phyloP scores from a whole-genome alignment of 2,113 vertebrate species.

The Ptilonorhynchus violaceus region DNA sequence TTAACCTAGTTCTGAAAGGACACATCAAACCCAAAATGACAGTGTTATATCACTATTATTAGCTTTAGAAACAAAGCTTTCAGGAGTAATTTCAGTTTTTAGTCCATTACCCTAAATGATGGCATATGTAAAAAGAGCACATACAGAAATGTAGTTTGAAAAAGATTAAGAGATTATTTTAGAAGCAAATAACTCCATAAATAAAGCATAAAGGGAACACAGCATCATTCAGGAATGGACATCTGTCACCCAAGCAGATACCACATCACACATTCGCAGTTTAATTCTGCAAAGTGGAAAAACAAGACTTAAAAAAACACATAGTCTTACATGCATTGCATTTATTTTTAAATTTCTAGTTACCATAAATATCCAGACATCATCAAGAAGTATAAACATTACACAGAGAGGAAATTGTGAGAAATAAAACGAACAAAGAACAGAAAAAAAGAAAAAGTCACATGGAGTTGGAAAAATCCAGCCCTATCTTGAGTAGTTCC shows the following conservation, averaged over 20 bases:
- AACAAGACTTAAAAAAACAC: constrained; percentile 13
- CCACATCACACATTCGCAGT: constrained; percentile 11
- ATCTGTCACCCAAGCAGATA: constrained; percentile 44
- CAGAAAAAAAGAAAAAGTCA: constrained; percentile 28
- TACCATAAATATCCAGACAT: constrained; percentile 38
- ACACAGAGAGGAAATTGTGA: not conserved
- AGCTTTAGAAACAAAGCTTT: constrained; percentile 54
- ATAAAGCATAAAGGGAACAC: constrained; percentile 26
- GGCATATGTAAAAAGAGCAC: constrained; percentile 47
- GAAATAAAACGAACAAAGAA: constrained; percentile 29
- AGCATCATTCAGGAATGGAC: constrained; percentile 35
- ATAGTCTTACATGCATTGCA: not conserved
- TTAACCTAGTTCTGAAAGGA: constrained; percentile 45
- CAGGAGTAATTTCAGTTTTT: constrained; percentile 25
- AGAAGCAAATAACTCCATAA: constrained; percentile 53
- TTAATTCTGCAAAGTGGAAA: constrained; percentile 12
- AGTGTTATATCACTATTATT: constrained; percentile 17
- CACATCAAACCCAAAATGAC: constrained; percentile 20
- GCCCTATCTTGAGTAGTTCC: not conserved
- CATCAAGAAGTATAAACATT: constrained; percentile 23
- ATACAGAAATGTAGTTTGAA: constrained; percentile 46
- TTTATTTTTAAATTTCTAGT: constrained; percentile 43
- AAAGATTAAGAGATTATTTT: constrained; percentile 63
- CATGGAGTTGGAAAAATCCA: constrained; percentile 14
- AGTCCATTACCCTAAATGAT: constrained; percentile 26